Percentiles rank a stretch among this genome's conserved stretches.
These are phyloP conservation scores for Tetraneura akinire DNA, from an alignment of 1,140 invertebrate genomes.

Conservation along the genomic window DNA sequence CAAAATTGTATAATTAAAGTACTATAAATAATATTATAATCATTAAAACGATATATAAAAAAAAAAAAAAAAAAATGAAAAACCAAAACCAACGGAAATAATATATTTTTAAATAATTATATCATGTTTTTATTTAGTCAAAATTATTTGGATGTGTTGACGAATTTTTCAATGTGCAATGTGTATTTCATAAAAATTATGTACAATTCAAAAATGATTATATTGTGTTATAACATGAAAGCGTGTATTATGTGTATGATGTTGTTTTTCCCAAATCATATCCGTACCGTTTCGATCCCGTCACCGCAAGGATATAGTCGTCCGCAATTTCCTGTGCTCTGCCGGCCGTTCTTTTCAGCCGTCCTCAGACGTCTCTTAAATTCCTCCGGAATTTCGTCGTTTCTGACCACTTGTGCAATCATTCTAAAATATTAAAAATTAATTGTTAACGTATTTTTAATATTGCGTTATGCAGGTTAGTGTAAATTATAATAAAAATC, in stretches of 20 bases:
- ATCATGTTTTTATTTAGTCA: conserved; percentile 49
- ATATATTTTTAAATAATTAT: conserved; percentile 51
- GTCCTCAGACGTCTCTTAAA: conserved; percentile 1
- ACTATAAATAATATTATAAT: conserved; percentile 16
- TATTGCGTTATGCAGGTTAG: too few relatives aligned
- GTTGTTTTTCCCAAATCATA: not conserved
- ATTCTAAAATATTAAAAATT: too few relatives aligned
- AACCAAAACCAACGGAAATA: conserved; percentile 35
- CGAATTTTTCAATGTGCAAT: conserved; percentile 51
- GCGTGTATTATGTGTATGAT: not conserved
- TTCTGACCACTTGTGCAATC: not conserved
- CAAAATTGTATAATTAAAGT: conserved; percentile 28
- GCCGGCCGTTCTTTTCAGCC: not conserved
- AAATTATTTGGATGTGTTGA: conserved; percentile 48
- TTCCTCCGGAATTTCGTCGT: not conserved
- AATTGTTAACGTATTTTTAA: too few relatives aligned
- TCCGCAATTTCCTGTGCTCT: not conserved
- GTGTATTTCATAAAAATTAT: conserved; percentile 46
- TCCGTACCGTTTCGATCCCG: not conserved
- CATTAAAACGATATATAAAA: not conserved
- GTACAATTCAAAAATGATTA: conserved; percentile 48
- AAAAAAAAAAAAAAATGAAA: too few relatives aligned
- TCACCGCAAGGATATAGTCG: not conserved
- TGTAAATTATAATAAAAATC: too few relatives aligned
- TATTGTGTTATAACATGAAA: conserved; percentile 46